A percentile compares a stretch with the other conserved stretches of the same genome.
These are phyloP conservation scores for Zaprionus lachaisei DNA, from an alignment of 1,140 invertebrate species.

Conservation along the genomic window DNA sequence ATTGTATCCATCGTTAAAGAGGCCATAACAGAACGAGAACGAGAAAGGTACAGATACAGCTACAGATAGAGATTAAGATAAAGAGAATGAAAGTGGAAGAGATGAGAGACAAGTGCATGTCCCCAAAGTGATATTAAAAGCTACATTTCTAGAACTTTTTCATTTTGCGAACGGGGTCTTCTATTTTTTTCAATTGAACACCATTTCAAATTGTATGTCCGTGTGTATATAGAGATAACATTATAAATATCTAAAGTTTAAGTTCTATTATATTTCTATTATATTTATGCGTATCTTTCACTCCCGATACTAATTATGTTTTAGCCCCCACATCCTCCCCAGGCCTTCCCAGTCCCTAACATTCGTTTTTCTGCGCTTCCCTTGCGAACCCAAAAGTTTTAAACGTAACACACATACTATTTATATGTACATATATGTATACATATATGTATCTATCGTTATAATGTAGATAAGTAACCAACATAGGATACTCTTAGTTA, in stretches of 20 bases:
- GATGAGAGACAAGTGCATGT: conserved; percentile 40
- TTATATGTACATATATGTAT: not conserved
- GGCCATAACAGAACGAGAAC: conserved; percentile 43
- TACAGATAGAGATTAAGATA: not conserved
- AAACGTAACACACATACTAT: conserved; percentile 43
- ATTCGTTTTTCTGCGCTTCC: conserved; percentile 68
- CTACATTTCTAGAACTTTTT: conserved; percentile 38
- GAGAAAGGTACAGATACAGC: not conserved
- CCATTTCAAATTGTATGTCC: conserved; percentile 19
- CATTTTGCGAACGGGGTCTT: conserved; percentile 51
- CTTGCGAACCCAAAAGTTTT: conserved; percentile 72
- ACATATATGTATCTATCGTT: conserved; percentile 28
- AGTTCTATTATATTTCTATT: conserved; percentile 49
- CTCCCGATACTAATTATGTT: conserved; percentile 61
- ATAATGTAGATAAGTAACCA: conserved; percentile 17
- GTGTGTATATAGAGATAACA: conserved; percentile 32
- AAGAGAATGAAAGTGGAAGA: not conserved
- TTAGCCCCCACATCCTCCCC: conserved; percentile 4
- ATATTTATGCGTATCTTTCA: conserved; percentile 60
- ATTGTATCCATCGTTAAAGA: conserved; percentile 50
- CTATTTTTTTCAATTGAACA: conserved; percentile 28
- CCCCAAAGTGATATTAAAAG: conserved; percentile 60
- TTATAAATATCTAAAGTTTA: conserved; percentile 43
- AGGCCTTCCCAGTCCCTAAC: not conserved
- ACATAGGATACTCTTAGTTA: conserved; percentile 51